Conservation (phyloP, 1,140 invertebrate genomes). For the Neoseiulus cucumeris region DNA sequence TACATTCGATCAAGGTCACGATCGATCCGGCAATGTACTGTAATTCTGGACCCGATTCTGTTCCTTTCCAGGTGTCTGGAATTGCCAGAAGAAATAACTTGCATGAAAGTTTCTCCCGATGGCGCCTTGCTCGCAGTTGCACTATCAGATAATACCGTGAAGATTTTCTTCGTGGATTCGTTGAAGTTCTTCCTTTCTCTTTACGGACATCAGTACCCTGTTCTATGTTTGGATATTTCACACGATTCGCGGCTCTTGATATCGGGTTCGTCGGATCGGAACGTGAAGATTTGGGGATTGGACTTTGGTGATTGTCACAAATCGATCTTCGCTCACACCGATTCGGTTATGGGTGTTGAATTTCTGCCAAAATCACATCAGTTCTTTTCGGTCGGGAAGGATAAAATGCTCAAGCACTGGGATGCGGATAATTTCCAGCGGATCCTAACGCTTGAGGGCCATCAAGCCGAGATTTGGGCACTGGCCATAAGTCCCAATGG, state of each 20-base stretch:
- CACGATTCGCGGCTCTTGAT: slow-evolving; percentile 69
- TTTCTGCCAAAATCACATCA: slow-evolving; percentile 81
- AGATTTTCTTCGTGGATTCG: slow-evolving; percentile 81
- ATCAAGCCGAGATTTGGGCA: slow-evolving; percentile 51
- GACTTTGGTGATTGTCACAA: slow-evolving; percentile 91
- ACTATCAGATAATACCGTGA: slow-evolving; percentile 75
- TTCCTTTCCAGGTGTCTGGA: slow-evolving; percentile 61
- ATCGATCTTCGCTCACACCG: slow-evolving; percentile 64
- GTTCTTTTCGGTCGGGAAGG: slow-evolving; percentile 78
- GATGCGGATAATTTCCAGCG: slow-evolving; percentile 82
- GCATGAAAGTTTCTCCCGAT: slow-evolving; percentile 55
- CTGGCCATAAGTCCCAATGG: slow-evolving; percentile 61
- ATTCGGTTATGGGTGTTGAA: slow-evolving; percentile 64
- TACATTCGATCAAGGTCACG: too few relatives aligned
- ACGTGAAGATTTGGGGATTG: slow-evolving; percentile 93
- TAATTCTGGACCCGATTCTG: too few relatives aligned
- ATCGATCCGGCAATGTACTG: too few relatives aligned
- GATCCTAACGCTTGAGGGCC: slow-evolving; percentile 67
- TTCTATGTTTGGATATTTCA: slow-evolving; percentile 79
- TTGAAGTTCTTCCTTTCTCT: slow-evolving; percentile 89
- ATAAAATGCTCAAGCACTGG: slow-evolving; percentile 83
- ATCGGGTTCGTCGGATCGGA: slow-evolving; percentile 83
- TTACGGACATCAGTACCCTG: slow-evolving; percentile 90
- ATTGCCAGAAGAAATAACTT: slow-evolving; percentile 63
- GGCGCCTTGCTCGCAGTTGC: slow-evolving; percentile 69